A percentile compares a stretch with the other conserved stretches of the same genome.
These are phyloP conservation scores for Rhynchotus rufescens DNA, from an alignment of 2,797 vertebrate genomes.

Conservation along the genomic window DNA sequence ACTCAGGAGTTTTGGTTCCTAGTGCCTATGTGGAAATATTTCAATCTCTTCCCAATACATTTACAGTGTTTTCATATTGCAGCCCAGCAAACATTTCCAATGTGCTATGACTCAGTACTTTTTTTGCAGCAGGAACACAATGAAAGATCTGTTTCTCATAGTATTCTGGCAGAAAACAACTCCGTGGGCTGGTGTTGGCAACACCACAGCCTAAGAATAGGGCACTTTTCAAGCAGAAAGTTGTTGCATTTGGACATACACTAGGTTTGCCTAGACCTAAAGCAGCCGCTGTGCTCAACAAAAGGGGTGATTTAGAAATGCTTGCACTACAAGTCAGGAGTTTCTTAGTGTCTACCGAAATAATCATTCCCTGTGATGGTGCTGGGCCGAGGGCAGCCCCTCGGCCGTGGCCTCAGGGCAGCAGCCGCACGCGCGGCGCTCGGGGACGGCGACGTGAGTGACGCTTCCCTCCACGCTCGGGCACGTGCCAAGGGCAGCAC, in stretches of 20 bases:
- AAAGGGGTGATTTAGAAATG: constrained; percentile 63
- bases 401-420: constrained; percentile 51
- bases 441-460: background rate
- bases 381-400: constrained; percentile 21
- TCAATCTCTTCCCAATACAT: constrained; percentile 69
- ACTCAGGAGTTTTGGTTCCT: background rate
- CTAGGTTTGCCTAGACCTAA: constrained; percentile 60
- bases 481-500: background rate
- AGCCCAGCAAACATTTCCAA: constrained; percentile 71
- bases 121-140: constrained; percentile 74
- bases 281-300: constrained; percentile 71
- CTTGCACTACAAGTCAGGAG: constrained; percentile 72
- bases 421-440: background rate
- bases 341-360: constrained; percentile 73
- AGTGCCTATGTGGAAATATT: constrained; percentile 58
- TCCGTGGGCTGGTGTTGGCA: constrained; percentile 64
- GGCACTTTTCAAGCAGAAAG: constrained; percentile 64
- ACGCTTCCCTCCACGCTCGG: constrained; percentile 33
- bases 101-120: constrained; percentile 74
- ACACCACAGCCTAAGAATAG: constrained; percentile 76
- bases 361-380: constrained; percentile 77
- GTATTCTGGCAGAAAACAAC: constrained; percentile 72
- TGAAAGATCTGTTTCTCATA: constrained; percentile 75
- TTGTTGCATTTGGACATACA: constrained; percentile 77
- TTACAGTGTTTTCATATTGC: constrained; percentile 68